Evolutionary conservation across 2,797 vertebrate genomes (phyloP).

Genomic region (Lutjanus campechanus): DNA sequence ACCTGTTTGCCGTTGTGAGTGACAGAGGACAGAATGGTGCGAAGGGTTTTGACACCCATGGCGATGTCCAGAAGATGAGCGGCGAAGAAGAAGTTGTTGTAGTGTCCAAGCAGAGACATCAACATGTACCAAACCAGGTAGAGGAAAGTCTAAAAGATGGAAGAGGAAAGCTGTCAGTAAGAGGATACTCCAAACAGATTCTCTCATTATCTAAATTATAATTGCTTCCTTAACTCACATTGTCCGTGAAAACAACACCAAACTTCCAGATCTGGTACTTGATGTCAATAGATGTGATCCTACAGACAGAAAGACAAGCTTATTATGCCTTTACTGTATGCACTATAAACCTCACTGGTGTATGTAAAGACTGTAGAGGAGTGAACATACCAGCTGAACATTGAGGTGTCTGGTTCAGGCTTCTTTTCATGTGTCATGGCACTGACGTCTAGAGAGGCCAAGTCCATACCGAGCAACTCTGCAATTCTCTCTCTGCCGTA

Average conservation of each 20-base stretch:
- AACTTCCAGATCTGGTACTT: constrained; percentile 98
- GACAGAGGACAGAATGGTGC: constrained; percentile 95
- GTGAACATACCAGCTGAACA: constrained; percentile 89
- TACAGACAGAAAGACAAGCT: constrained; percentile 58
- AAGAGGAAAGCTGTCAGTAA: background rate
- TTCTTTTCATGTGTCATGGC: constrained; percentile 92
- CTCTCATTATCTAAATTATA: background rate
- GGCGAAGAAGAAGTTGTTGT: constrained; percentile 97
- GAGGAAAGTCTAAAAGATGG: constrained; percentile 89
- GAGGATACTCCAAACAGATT: background rate
- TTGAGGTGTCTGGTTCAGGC: constrained; percentile 86
- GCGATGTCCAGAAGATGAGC: constrained; percentile 94
- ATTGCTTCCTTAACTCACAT: constrained; percentile 84
- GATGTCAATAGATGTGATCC: constrained; percentile 93
- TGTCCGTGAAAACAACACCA: constrained; percentile 95
- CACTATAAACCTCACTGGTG: background rate
- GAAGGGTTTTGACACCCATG: constrained; percentile 95
- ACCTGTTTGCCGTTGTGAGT: constrained; percentile 99
- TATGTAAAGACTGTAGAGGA: too few species aligned
- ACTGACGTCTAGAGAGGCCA: constrained; percentile 92
- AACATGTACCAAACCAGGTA: constrained; percentile 95
- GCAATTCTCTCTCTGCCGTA: constrained; percentile 95
- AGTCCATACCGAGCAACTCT: constrained; percentile 93
- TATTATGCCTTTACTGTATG: background rate
- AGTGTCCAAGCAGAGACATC: constrained; percentile 95